phyloP scores from a whole-genome alignment of 2,888 invertebrate species.

The Hirtodrosophila histrioides region DNA sequence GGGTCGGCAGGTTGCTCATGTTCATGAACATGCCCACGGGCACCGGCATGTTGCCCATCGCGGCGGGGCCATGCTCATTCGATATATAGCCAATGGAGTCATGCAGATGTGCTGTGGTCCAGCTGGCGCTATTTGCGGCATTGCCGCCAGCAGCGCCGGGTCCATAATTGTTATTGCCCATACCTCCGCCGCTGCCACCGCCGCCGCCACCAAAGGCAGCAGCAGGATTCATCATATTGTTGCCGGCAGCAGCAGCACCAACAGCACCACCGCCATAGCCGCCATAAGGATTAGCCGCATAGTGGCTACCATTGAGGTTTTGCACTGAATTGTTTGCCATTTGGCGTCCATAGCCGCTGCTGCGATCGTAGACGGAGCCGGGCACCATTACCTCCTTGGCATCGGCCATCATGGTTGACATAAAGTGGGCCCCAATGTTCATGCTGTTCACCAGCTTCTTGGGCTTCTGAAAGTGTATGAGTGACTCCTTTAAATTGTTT shows the following conservation, averaged over 20 bases:
- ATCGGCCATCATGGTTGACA: conserved; percentile 98
- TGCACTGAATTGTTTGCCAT: conserved; percentile 43
- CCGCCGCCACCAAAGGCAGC: conserved; percentile 19
- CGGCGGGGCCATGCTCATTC: conserved; percentile 90
- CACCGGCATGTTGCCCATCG: conserved; percentile 93
- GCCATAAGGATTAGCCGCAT: conserved; percentile 43
- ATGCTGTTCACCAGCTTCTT: conserved; percentile 96
- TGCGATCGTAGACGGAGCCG: conserved; percentile 96
- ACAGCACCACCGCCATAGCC: conserved; percentile 27
- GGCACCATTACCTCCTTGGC: conserved; percentile 97
- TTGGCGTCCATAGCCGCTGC: conserved; percentile 82
- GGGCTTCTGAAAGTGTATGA: conserved; percentile 98
- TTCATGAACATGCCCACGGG: conserved; percentile 97
- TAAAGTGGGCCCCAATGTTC: conserved; percentile 98
- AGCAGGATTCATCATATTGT: conserved; percentile 17
- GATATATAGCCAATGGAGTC: conserved; percentile 97
- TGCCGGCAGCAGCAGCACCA: not conserved
- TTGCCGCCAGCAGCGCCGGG: not conserved
- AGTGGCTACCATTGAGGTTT: conserved; percentile 43
- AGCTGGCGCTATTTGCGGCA: conserved; percentile 24
- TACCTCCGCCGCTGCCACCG: conserved; percentile 36
- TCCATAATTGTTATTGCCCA: conserved; percentile 8
- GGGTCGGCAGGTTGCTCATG: conserved; percentile 91
- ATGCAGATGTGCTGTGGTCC: conserved; percentile 84
- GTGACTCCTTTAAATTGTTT: conserved; percentile 97